Percentiles rank a stretch among this genome's conserved stretches.
Evolutionary conservation across 1,140 invertebrate genomes (phyloP).

Genomic region (Caenorhabditis brenneri): DNA sequence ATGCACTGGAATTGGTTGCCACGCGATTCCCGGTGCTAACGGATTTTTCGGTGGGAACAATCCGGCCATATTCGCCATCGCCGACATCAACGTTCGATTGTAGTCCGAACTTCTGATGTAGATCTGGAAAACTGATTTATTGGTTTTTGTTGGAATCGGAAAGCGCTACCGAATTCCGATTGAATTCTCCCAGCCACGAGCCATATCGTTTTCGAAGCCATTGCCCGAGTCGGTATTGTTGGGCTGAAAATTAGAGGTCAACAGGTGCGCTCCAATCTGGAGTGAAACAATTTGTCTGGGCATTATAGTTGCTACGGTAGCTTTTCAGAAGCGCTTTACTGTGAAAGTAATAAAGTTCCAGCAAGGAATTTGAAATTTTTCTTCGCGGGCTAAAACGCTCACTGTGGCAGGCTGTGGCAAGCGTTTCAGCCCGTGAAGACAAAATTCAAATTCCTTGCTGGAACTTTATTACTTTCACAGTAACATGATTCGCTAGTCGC

Average conservation of each 20-base stretch:
- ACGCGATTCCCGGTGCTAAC: constrained; percentile 64
- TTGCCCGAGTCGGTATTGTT: constrained; percentile 65
- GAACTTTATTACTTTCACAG: too few relatives aligned
- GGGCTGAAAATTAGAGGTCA: too few relatives aligned
- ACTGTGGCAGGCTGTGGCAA: too few relatives aligned
- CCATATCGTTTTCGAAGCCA: constrained; percentile 64
- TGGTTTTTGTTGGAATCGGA: neutral
- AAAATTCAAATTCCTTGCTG: too few relatives aligned
- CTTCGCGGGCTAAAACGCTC: too few relatives aligned
- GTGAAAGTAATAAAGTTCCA: too few relatives aligned
- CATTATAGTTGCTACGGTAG: neutral
- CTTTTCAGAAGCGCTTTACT: too few relatives aligned
- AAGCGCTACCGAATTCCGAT: neutral
- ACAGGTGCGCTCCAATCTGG: too few relatives aligned
- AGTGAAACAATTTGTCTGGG: too few relatives aligned
- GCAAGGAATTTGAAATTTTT: too few relatives aligned
- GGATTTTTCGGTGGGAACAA: constrained; percentile 64
- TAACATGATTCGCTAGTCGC: too few relatives aligned
- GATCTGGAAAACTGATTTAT: constrained; percentile 51
- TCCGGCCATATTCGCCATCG: constrained; percentile 70
- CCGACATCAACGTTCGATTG: constrained; percentile 71
- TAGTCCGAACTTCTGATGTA: constrained; percentile 68
- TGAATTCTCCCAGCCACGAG: constrained; percentile 61
- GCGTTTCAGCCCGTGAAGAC: too few relatives aligned
- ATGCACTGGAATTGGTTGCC: constrained; percentile 72